Percentiles rank a stretch among this genome's conserved stretches.
phyloP scores from a whole-genome alignment of 2,113 vertebrate species.

The Campylorhamphus procurvoides region DNA sequence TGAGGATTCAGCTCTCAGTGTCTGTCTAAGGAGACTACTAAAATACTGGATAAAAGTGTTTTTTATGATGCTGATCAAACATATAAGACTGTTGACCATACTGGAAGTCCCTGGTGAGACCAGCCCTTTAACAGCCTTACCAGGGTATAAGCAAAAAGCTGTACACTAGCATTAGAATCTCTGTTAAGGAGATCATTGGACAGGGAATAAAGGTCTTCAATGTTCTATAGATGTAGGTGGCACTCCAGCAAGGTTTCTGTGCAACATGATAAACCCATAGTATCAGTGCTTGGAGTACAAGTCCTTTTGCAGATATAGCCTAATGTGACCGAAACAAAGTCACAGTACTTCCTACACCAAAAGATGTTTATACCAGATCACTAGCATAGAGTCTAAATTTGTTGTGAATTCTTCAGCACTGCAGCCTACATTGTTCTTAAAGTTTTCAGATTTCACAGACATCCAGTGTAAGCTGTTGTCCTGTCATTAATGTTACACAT shows the following conservation, averaged over 20 bases:
- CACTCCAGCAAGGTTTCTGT: background rate
- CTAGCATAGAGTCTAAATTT: background rate
- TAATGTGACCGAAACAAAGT: background rate
- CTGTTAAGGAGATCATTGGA: background rate
- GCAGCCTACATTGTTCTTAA: background rate
- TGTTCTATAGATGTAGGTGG: background rate
- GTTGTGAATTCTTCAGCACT: background rate
- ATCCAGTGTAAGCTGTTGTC: background rate
- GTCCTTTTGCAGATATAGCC: background rate
- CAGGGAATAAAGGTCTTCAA: background rate
- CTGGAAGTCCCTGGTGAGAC: background rate
- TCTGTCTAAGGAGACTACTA: conserved; percentile 5
- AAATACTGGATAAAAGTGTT: background rate
- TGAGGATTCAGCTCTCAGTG: conserved; percentile 9
- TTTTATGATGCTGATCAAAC: background rate
- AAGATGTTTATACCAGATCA: background rate
- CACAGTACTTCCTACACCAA: background rate
- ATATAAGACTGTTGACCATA: background rate
- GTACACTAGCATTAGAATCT: background rate
- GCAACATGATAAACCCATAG: background rate
- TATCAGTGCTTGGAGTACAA: accelerated
- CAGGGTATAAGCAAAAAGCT: background rate
- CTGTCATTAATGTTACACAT: background rate
- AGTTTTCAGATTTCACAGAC: background rate
- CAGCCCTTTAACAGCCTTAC: background rate